Evolutionary conservation across 2,797 vertebrate genomes (phyloP), one percentile per base, ranked within the genome.

Genomic region (Muscicapa striata): DNA sequence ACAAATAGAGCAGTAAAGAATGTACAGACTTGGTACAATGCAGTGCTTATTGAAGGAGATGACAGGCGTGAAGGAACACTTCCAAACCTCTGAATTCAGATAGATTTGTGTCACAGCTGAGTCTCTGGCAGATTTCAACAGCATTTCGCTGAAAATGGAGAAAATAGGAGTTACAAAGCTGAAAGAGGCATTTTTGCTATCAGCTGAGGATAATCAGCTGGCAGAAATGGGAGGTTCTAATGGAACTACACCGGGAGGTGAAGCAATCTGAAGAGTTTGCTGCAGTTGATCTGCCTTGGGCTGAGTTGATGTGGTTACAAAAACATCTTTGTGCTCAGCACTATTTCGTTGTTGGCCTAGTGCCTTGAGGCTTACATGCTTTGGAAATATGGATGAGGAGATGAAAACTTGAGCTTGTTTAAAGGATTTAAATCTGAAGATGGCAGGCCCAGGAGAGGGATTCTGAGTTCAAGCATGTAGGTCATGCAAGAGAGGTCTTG

Each of bases 301-400:
- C 93, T 78, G 90, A 91, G 89, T 26, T 90, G 90, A 93, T 95
- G 94, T 41, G 90, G 93, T 96, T 94, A 96, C 93, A 96, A 92
- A 96, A 96, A 64, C 89, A 93, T 93, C 94, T 95, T 95, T 96
- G 87, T 95, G 89, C 82, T 94, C 86, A 95, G 94, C 94, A 85
- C 94, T 95, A 75, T 96, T 93, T 62, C 7, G 24, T 92, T 94
- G 87, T 87, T 97, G 93, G 93, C 93, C 84, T 90, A 45, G 75
- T 94, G 92, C 96, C 95, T 96, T 92, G 90, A 97, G 94, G 94
- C 81, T 95, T 90, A 87, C 82, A 89, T 78, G 93, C 89, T 89
- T 89, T 92, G 94, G 92, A 95, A 96, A 96, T 92, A 95, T 89
- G 93, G 93, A 94, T 75, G 92, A 89, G 89, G 93, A 96, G 95